Evolutionary conservation across 2,797 vertebrate species (phyloP).

Genomic region (Melanotaenia parkinsoni): DNA sequence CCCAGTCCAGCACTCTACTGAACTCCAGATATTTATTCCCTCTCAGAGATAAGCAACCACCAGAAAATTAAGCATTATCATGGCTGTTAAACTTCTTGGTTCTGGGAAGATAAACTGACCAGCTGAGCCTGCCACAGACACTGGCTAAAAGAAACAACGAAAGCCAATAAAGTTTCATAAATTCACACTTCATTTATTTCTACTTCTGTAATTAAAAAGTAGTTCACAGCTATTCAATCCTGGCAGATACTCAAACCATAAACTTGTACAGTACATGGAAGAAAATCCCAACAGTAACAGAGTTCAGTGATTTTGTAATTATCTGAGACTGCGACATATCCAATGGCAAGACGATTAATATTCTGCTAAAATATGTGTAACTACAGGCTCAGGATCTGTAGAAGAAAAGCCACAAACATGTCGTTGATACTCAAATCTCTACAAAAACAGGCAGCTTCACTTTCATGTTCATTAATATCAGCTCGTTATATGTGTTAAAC

Average conservation of each 20-base stretch:
- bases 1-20: not conserved
- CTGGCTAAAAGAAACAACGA: not conserved
- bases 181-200: slow-evolving; percentile 7
- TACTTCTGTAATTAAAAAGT: slow-evolving; percentile 19
- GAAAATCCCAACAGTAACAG: not conserved
- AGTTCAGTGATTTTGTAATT: slow-evolving; percentile 31
- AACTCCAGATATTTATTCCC: not conserved
- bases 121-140: slow-evolving; percentile 16
- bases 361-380: slow-evolving; percentile 1
- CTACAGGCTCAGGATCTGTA: not conserved
- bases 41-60: not conserved
- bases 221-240: not conserved
- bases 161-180: not conserved
- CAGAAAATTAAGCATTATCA: slow-evolving; percentile 9
- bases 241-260: not conserved
- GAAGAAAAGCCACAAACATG: not conserved
- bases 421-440: not conserved
- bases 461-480: not conserved
- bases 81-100: slow-evolving; percentile 1
- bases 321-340: not conserved
- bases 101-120: slow-evolving; percentile 4
- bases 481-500: not conserved
- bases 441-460: not conserved
- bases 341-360: not conserved
- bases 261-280: not conserved